Evolutionary conservation across 2,113 vertebrate genomes (phyloP).

Genomic region (Thalassoma bifasciatum): DNA sequence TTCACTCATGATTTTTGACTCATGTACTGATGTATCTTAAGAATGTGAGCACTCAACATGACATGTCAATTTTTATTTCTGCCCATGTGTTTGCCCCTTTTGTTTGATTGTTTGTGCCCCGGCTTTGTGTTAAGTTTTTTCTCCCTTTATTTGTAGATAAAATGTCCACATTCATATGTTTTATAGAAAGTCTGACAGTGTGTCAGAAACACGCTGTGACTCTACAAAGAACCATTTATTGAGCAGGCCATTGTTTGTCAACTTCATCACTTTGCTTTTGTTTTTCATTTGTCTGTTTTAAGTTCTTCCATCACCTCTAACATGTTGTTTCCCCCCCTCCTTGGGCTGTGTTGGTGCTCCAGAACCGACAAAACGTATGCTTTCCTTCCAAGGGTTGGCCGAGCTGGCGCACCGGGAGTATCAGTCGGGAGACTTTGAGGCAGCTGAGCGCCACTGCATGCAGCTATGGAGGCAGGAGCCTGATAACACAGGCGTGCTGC

Average conservation of each 20-base stretch:
- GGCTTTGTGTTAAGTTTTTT: not conserved
- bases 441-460: slow-evolving; percentile 99
- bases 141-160: not conserved
- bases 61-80: not conserved
- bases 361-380: slow-evolving; percentile 99
- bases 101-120: slow-evolving; percentile 14
- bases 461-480: slow-evolving; percentile 99
- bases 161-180: too few relatives aligned
- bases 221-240: not conserved
- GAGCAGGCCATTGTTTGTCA: slow-evolving; percentile 12
- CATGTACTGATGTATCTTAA: not conserved
- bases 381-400: slow-evolving; percentile 99
- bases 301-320: slow-evolving; percentile 92
- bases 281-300: slow-evolving; percentile 80
- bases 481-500: slow-evolving; percentile 97
- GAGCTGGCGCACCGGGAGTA: slow-evolving; percentile 99
- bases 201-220: too few relatives aligned
- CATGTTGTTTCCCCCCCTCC: slow-evolving; percentile 90
- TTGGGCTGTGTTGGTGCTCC: slow-evolving; percentile 95
- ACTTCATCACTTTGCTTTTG: slow-evolving; percentile 41
- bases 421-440: slow-evolving; percentile 99
- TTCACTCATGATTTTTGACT: not conserved
- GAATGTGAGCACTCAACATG: not conserved
- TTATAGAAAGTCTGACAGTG: not conserved
- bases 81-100: not conserved